Conservation (phyloP, 2,888 invertebrate genomes). For the Xestia sexstrigata region DNA sequence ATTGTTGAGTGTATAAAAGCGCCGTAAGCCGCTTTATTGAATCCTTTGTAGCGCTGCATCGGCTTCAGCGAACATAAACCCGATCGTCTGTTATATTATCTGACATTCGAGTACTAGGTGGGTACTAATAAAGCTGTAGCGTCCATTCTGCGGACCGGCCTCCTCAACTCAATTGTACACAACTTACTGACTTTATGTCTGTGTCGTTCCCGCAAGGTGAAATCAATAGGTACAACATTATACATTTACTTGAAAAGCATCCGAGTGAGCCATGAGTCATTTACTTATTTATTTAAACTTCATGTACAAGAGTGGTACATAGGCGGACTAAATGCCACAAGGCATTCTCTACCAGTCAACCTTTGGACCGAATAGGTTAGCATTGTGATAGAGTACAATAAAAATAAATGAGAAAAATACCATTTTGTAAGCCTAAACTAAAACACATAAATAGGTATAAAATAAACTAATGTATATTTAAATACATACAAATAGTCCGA, state of each 20-base stretch:
- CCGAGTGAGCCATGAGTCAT: not conserved
- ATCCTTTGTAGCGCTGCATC: slow-evolving; percentile 31
- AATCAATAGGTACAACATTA: not conserved
- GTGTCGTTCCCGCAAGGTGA: slow-evolving; percentile 2
- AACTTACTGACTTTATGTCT: slow-evolving; percentile 15
- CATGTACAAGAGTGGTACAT: too few relatives aligned
- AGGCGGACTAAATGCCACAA: too few relatives aligned
- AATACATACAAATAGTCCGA: too few relatives aligned
- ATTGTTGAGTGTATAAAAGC: slow-evolving; percentile 19
- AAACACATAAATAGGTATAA: too few relatives aligned
- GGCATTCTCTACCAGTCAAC: too few relatives aligned
- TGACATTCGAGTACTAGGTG: not conserved
- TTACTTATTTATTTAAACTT: too few relatives aligned
- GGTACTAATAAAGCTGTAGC: slow-evolving; percentile 34
- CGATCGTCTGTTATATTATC: not conserved
- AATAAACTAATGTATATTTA: too few relatives aligned
- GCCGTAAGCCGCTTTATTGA: slow-evolving; percentile 34
- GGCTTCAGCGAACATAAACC: slow-evolving; percentile 16
- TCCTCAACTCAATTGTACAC: not conserved
- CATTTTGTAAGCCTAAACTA: too few relatives aligned
- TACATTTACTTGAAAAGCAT: not conserved
- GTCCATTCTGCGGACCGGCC: slow-evolving; percentile 9
- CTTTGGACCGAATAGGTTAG: too few relatives aligned
- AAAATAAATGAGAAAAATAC: too few relatives aligned
- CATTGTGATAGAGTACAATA: too few relatives aligned